Percentiles rank a stretch among this genome's conserved stretches.
Conservation (phyloP, 2,113 vertebrate species). For the Cygnus buccinator region DNA sequence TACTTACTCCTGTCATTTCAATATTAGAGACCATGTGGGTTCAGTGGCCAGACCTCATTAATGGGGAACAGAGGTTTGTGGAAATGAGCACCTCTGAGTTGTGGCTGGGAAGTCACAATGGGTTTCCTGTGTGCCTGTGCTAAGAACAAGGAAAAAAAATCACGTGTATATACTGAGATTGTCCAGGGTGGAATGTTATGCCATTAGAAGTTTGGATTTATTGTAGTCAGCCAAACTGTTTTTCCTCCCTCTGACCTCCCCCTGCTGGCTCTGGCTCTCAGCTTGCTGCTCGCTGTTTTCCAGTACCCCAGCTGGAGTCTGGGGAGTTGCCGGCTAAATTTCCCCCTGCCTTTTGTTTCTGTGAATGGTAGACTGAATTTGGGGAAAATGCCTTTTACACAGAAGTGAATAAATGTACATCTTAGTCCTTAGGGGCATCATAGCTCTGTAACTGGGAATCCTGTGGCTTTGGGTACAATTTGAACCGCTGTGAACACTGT, state of each 20-base stretch:
- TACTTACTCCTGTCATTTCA: not conserved
- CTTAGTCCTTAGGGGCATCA: not conserved
- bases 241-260: not conserved
- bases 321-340: not conserved
- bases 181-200: not conserved
- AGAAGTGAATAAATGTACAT: not conserved
- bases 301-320: not conserved
- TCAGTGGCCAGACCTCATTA: too few species aligned
- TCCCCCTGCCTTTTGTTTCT: not conserved
- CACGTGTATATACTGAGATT: too few species aligned
- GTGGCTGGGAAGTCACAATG: not conserved
- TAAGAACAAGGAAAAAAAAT: too few species aligned
- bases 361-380: not conserved
- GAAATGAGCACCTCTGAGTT: not conserved
- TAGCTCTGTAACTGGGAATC: not conserved
- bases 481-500: not conserved
- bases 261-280: not conserved
- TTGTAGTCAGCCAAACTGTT: not conserved
- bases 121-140: too few species aligned
- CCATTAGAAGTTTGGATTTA: not conserved
- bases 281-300: not conserved
- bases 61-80: not conserved
- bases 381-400: not conserved
- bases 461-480: not conserved
- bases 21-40: too few species aligned